Evolutionary conservation across 2,888 invertebrate genomes (phyloP), one percentile per base, ranked within the genome.

Genomic region (Drosophila colorata): DNA sequence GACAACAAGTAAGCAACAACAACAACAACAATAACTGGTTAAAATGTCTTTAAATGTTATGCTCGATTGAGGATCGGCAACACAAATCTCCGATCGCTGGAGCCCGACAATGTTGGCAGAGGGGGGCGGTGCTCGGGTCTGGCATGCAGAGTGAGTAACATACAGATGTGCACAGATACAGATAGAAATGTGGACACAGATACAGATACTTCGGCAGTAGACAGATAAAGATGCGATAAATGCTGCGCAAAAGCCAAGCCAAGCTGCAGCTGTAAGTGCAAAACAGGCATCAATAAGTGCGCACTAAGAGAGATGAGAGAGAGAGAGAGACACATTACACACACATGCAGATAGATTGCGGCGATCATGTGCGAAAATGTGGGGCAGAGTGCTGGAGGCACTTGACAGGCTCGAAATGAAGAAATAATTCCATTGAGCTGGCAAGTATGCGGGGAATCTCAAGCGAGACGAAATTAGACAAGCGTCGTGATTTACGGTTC

Each of bases 401-500:
- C 87, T 87, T 88, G 87, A 82, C 85, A 74, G 65, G 74, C 56
- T 33, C 43, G 71, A 66, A 69, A 75, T 69, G 73, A 84, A 78
- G 81, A 83, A 79, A 78, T 83, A 84, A 89, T 89, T 88, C 90
- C 90, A 89, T 88, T 89, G 90, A 89, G 84, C 85, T 89, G 87
- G 80, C 87, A 90, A 88, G 73, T 89, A 91, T 91, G 89, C 76
- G 78, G 74, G 78, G 91, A 91, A 91, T 91, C 79, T 81, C 74
- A 75, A 77, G 82, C 82, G 82, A 84, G 82, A 86, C 78, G 74
- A 90, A 91, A 90, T 91, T 91, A 91, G 91, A 91, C 91, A 91
- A 90, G 90, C 82, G 88, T 83, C 91, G 90, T 91, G 91, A 91
- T 91, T 91, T 91, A 91, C 91, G 90, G 91, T 90, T 87, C 90